Percentiles rank a stretch among this genome's conserved stretches.
phyloP scores from a whole-genome alignment of 2,797 vertebrate species.

The Choloepus didactylus region DNA sequence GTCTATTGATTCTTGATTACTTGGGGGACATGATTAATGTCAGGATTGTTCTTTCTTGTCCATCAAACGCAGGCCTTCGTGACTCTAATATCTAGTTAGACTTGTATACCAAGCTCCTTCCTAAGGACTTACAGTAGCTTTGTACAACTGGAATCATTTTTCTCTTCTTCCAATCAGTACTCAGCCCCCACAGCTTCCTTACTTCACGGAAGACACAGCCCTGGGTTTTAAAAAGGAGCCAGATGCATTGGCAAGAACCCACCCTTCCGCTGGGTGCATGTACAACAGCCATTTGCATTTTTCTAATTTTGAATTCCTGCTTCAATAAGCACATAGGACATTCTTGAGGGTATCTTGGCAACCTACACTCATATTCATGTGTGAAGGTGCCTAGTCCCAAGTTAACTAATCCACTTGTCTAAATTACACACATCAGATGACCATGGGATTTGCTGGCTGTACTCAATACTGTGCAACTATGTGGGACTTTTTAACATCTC shows the following conservation, averaged over 20 bases:
- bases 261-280: background rate
- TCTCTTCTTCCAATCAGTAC: background rate
- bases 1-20: conserved; percentile 14
- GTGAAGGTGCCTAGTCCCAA: conserved; percentile 70
- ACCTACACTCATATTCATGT: conserved; percentile 58
- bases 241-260: conserved; percentile 70
- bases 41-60: background rate
- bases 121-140: background rate
- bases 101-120: background rate
- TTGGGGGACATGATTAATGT: background rate
- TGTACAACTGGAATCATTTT: background rate
- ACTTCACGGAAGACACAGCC: conserved; percentile 25
- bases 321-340: conserved; percentile 71
- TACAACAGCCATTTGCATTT: conserved; percentile 80
- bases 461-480: conserved; percentile 49
- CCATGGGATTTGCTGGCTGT: conserved; percentile 65
- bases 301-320: conserved; percentile 83
- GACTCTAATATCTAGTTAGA: background rate
- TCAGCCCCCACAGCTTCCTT: background rate
- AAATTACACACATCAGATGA: conserved; percentile 73
- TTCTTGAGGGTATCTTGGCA: conserved; percentile 80
- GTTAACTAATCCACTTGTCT: conserved; percentile 77
- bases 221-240: conserved; percentile 55
- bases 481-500: conserved; percentile 65
- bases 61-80: background rate